phyloP scores from a whole-genome alignment of 35 echinoderm and acorn worm genomes.

The Diadema setosum region DNA sequence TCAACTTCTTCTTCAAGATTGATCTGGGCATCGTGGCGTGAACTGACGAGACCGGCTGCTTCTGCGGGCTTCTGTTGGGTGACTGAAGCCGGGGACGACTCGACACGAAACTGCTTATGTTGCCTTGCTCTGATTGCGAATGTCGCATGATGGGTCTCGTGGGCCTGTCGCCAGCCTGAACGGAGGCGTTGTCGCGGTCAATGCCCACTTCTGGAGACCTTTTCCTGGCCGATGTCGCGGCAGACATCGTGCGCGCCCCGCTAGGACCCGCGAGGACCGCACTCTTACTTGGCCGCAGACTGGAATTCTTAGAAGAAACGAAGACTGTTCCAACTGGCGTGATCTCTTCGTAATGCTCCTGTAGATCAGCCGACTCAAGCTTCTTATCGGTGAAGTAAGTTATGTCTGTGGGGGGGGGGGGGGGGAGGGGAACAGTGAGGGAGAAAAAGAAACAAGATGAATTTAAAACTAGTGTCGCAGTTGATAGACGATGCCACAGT shows the following conservation, averaged over 20 bases:
- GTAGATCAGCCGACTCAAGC: constrained; percentile 64
- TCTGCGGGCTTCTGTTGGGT: neutral
- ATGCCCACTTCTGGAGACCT: neutral
- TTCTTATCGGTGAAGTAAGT: constrained; percentile 83
- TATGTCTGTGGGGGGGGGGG: constrained; percentile 85
- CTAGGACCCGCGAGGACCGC: neutral
- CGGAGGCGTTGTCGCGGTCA: constrained; percentile 12
- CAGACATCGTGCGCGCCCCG: neutral
- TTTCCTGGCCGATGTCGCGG: neutral
- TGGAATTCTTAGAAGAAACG: constrained; percentile 12
- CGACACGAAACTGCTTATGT: neutral
- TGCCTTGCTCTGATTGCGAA: neutral
- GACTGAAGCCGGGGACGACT: neutral
- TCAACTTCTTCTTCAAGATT: neutral
- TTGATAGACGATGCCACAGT: neutral
- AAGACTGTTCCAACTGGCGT: constrained; percentile 47
- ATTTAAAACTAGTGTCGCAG: too few species aligned
- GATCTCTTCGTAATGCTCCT: constrained; percentile 71
- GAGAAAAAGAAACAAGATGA: constrained; percentile 7
- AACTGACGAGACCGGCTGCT: neutral
- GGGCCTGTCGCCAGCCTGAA: constrained; percentile 6
- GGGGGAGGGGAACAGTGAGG: too few species aligned
- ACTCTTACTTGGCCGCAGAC: constrained; percentile 1
- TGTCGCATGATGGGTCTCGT: neutral
- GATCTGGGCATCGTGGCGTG: constrained; percentile 22